These are phyloP conservation scores for Troides helena DNA, from an alignment of 2,888 invertebrate genomes.

Conservation along the genomic window DNA sequence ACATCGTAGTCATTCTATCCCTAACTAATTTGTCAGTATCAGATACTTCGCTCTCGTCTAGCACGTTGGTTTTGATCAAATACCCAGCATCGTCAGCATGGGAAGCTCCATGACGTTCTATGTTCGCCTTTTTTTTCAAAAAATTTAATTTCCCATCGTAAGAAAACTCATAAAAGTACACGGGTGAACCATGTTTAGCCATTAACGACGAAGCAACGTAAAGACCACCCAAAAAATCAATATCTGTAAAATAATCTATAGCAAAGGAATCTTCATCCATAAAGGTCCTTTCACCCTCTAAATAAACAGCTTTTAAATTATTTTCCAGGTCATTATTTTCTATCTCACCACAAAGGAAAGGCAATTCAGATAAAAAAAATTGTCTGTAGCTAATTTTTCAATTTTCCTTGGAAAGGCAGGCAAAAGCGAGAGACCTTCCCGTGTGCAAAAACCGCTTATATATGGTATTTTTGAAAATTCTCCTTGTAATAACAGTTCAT, in stretches of 20 bases:
- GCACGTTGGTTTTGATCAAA: conserved; percentile 63
- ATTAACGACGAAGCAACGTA: conserved; percentile 56
- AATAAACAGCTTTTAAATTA: conserved; percentile 66
- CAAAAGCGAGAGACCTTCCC: conserved; percentile 68
- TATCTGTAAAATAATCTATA: conserved; percentile 73
- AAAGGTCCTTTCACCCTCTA: conserved; percentile 55
- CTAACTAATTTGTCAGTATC: conserved; percentile 59
- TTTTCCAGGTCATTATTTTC: conserved; percentile 48
- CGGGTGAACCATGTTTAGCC: conserved; percentile 59
- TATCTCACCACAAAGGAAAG: conserved; percentile 48
- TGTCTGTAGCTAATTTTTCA: conserved; percentile 45
- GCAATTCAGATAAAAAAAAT: conserved; percentile 54
- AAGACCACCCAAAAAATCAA: conserved; percentile 64
- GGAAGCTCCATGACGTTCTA: conserved; percentile 74
- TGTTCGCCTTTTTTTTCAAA: conserved; percentile 64
- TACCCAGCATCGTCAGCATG: conserved; percentile 83
- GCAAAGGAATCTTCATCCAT: conserved; percentile 62
- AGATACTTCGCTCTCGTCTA: conserved; percentile 43
- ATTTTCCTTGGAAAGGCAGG: conserved; percentile 37
- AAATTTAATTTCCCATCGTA: conserved; percentile 79
- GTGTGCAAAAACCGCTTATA: conserved; percentile 70
- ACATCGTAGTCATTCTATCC: conserved; percentile 73
- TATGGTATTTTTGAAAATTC: conserved; percentile 71
- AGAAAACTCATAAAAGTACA: conserved; percentile 81
- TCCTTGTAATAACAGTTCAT: conserved; percentile 59